phyloP scores from a whole-genome alignment of 2,797 vertebrate species.

The Hephaestus fuliginosus region DNA sequence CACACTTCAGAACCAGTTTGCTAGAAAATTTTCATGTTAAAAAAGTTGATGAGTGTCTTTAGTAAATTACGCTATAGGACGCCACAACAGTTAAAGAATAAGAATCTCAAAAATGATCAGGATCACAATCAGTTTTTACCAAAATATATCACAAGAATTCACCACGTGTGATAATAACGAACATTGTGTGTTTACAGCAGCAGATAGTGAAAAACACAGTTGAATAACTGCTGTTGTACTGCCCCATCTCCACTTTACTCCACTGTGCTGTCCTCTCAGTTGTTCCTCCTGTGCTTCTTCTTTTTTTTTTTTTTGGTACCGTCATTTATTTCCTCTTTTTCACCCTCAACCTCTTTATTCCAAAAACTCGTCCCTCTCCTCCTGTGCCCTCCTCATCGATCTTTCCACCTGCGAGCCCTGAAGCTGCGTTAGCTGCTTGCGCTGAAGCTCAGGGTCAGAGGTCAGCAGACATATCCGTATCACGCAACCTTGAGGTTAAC shows the following conservation, averaged over 20 bases:
- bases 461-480: slow-evolving; percentile 27
- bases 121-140: not conserved
- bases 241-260: not conserved
- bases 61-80: no score
- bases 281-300: not conserved
- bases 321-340: slow-evolving; percentile 12
- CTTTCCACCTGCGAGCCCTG: slow-evolving; percentile 11
- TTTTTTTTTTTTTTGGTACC: not conserved
- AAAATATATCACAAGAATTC: no score
- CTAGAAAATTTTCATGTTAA: not conserved
- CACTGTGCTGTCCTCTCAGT: not conserved
- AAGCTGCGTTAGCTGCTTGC: slow-evolving; percentile 11
- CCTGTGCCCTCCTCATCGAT: not conserved
- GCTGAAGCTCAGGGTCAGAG: slow-evolving; percentile 29
- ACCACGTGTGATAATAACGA: not conserved
- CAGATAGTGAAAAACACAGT: not conserved
- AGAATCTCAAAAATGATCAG: not conserved
- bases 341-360: not conserved
- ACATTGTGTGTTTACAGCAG: slow-evolving; percentile 11
- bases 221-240: slow-evolving; percentile 25
- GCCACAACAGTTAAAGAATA: not conserved
- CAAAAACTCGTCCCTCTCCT: not conserved
- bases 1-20: not conserved
- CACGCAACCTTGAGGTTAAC: no score
- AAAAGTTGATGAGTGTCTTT: no score